Percentiles rank a stretch among this genome's conserved stretches.
phyloP scores from a whole-genome alignment of 2,797 vertebrate genomes.

The Botia almorhae region DNA sequence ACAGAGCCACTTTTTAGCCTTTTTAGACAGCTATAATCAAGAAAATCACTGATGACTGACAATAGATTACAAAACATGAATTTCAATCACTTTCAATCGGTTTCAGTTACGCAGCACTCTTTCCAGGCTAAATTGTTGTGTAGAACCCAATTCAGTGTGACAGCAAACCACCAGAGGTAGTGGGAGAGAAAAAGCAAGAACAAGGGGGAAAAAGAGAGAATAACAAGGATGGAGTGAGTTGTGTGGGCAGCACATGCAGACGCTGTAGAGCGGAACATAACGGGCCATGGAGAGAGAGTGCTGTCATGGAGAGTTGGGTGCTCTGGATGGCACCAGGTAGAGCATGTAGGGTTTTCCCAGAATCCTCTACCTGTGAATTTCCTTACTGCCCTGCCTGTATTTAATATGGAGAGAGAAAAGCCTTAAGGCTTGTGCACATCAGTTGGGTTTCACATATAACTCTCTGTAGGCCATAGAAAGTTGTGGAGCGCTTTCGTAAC shows the following conservation, averaged over 20 bases:
- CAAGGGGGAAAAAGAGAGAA: slow-evolving; percentile 11
- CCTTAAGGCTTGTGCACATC: slow-evolving; percentile 19
- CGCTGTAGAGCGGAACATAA: slow-evolving; percentile 49
- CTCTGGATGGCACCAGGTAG: slow-evolving; percentile 52
- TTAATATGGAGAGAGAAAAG: slow-evolving; percentile 40
- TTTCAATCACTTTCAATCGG: neutral
- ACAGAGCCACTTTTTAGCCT: neutral
- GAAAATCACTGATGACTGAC: neutral
- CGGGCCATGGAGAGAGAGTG: slow-evolving; percentile 55
- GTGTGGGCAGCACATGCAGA: slow-evolving; percentile 56
- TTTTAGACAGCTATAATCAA: neutral
- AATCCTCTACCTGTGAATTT: slow-evolving; percentile 22
- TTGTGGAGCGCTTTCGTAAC: neutral
- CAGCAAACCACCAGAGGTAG: slow-evolving; percentile 48
- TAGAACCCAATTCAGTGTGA: slow-evolving; percentile 46
- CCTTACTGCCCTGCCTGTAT: slow-evolving; percentile 34
- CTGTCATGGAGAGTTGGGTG: slow-evolving; percentile 60
- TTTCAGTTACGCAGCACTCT: neutral
- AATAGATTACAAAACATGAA: neutral
- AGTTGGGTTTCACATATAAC: neutral
- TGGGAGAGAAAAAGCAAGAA: slow-evolving; percentile 17
- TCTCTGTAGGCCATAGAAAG: neutral
- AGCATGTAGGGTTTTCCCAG: slow-evolving; percentile 32
- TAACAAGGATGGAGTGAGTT: slow-evolving; percentile 45
- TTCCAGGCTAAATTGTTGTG: slow-evolving; percentile 31